Evolutionary conservation across 2,888 invertebrate species (phyloP).

Genomic region (Subacronicta megacephala): DNA sequence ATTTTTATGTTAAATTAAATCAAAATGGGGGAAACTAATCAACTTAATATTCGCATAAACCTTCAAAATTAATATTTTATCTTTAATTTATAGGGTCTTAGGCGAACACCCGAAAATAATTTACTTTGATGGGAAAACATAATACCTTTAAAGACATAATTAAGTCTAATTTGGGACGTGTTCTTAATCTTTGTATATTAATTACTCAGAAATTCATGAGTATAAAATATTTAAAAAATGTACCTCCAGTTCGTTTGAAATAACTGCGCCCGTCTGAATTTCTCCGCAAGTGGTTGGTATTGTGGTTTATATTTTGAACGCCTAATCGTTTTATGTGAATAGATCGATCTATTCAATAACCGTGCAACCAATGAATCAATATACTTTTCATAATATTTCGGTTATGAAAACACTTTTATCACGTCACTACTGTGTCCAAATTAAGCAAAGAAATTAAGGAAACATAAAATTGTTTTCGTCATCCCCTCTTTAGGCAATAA

Average conservation of each 20-base stretch:
- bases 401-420: slow-evolving; percentile 18
- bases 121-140: slow-evolving; percentile 38
- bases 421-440: slow-evolving; percentile 17
- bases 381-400: slow-evolving; percentile 16
- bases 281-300: too few species aligned
- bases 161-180: slow-evolving; percentile 33
- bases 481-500: not conserved
- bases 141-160: slow-evolving; percentile 43
- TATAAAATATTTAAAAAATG: not conserved
- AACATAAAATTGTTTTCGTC: slow-evolving; percentile 1
- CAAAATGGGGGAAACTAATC: slow-evolving; percentile 57
- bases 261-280: too few species aligned
- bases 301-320: not conserved
- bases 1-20: slow-evolving; percentile 56
- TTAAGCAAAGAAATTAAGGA: slow-evolving; percentile 12
- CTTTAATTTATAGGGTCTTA: slow-evolving; percentile 41
- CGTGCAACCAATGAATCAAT: slow-evolving; percentile 25
- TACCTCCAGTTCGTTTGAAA: too few species aligned
- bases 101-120: slow-evolving; percentile 42
- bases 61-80: slow-evolving; percentile 53
- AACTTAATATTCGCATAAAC: slow-evolving; percentile 57
- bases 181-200: slow-evolving; percentile 34
- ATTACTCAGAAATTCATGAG: slow-evolving; percentile 14
- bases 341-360: slow-evolving; percentile 22
- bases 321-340: slow-evolving; percentile 16